Base-by-base conservation (phyloP, 2,797 vertebrate species). In the Synaphobranchus kaupii region DNA sequence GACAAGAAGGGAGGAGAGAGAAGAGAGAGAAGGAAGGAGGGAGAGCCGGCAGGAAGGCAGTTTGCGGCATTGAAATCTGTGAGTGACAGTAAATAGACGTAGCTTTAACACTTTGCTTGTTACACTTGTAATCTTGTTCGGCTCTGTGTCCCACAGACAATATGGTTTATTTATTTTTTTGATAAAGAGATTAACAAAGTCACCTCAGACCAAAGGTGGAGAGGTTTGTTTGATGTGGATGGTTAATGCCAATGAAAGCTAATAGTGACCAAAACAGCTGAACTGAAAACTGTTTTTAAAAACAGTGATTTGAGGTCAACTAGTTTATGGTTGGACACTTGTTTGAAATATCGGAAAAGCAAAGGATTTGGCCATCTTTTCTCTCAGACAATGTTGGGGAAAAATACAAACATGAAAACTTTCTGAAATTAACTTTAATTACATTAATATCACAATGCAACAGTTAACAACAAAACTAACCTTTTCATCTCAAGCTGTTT, bases 121-220 rank as follows among this genome's bases (percentile, higher is more conserved):
- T 87, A 85, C 92, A 85, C 87, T 89, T 88, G 83, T 86, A 91
- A 89, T 95, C 90, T 93, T 89, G 82, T 89, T 89, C 90, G 87
- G 63, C 86, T 81, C 52, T 52, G 34, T 82, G 82, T 83, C 28
- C 84, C 88, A 89, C 87, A 90, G 82, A 90, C 88, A 88, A 90
- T 56, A 54, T 90, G 87, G 92, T 96, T 96, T 95, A 95, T 95
- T 95, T 94, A 95, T 92, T 90, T 93, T 91, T 96, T 95, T 96
- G 95, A 96, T 95, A 93, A 96, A 95, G 95, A 95, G 95, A 96
- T 97, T 95, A 96, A 92, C 89, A 87, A 90, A 93, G 92, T 93
- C 93, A 92, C 95, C 92, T 91, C 90, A 89, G 88, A 91, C 89
- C 90, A 89, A 88, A 80, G 85, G 80, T 52, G 88, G 87, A 84